A percentile compares a stretch with the other conserved stretches of the same genome.
These are phyloP conservation scores for Plagodis pulveraria DNA, from an alignment of 2,888 invertebrate genomes.

Conservation along the genomic window DNA sequence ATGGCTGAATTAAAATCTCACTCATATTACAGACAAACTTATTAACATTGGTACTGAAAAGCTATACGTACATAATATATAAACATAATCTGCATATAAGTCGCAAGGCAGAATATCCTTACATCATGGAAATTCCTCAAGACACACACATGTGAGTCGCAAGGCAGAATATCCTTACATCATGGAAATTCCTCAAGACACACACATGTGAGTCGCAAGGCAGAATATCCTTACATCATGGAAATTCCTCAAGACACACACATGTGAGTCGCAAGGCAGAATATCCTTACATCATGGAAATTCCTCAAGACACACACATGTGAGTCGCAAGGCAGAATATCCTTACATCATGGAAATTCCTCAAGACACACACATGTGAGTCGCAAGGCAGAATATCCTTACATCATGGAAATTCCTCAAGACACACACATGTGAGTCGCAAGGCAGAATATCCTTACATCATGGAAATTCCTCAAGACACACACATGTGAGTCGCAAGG, in stretches of 20 bases:
- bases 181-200: not conserved
- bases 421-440: not conserved
- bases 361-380: constrained; percentile 1
- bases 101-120: constrained; percentile 3
- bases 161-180: constrained; percentile 4
- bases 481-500: constrained; percentile 1
- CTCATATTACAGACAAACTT: too few relatives aligned
- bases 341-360: constrained; percentile 1
- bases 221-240: constrained; percentile 3
- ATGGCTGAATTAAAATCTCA: too few relatives aligned
- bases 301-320: constrained; percentile 3
- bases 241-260: constrained; percentile 1
- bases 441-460: constrained; percentile 4
- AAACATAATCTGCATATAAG: constrained; percentile 6
- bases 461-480: not conserved
- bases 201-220: constrained; percentile 1
- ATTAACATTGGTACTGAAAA: not conserved
- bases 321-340: not conserved
- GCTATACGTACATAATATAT: not conserved
- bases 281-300: constrained; percentile 2
- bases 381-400: constrained; percentile 3
- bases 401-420: not conserved
- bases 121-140: not conserved
- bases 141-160: constrained; percentile 3
- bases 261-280: not conserved